phyloP scores from a whole-genome alignment of 2,113 vertebrate species.

The Tympanuchus pallidicinctus region DNA sequence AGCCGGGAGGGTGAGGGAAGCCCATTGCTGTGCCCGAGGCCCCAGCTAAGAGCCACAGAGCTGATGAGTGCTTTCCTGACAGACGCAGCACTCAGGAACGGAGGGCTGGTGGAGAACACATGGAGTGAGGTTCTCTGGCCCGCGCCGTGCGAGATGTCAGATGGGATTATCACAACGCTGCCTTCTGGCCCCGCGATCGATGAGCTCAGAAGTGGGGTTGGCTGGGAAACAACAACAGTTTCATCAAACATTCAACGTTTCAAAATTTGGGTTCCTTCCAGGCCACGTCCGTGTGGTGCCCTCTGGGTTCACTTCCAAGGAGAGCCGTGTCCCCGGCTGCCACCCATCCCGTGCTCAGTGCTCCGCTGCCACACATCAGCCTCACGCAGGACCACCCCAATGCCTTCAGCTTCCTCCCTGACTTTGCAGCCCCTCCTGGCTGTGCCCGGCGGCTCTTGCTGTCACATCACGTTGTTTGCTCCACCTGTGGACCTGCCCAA shows the following conservation, averaged over 20 bases:
- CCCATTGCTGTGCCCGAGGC: background rate
- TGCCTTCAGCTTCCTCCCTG: too few relatives aligned
- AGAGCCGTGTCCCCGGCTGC: background rate
- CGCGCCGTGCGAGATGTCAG: background rate
- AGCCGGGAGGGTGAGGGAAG: background rate
- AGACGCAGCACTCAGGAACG: background rate
- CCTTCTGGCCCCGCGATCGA: background rate
- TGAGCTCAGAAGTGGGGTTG: background rate
- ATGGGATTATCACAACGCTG: background rate
- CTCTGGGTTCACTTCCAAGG: background rate
- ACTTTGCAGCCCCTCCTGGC: background rate
- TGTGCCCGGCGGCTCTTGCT: background rate
- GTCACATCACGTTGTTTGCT: background rate
- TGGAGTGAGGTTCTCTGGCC: slow-evolving; percentile 10
- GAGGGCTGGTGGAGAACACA: background rate
- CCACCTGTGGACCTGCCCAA: rapidly evolving
- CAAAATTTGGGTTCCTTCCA: slow-evolving; percentile 55
- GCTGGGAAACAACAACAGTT: background rate
- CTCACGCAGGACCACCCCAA: background rate
- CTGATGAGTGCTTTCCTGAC: background rate
- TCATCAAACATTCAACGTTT: background rate
- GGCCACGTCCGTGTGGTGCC: rapidly evolving
- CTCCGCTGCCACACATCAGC: background rate
- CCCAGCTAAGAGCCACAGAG: background rate
- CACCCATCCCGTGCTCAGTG: too few relatives aligned